Evolutionary conservation across 2,113 vertebrate species (phyloP).

Genomic region (Pardalotus punctatus): DNA sequence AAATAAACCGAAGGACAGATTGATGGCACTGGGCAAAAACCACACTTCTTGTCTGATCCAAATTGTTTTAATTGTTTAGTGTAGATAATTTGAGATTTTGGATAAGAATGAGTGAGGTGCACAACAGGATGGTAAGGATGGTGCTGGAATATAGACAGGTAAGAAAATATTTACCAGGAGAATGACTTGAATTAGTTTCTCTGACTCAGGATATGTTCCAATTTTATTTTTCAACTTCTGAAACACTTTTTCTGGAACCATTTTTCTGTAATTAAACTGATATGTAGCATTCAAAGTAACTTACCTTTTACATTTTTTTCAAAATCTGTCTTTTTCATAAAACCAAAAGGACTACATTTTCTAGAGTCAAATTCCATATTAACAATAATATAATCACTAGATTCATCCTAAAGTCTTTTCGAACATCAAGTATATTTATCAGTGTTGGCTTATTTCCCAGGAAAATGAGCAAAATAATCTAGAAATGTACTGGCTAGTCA

Average conservation of each 20-base stretch:
- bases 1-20: not conserved
- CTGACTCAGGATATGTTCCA: not conserved
- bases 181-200: not conserved
- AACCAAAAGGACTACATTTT: not conserved
- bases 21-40: not conserved
- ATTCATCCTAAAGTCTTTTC: slow-evolving; percentile 8
- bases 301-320: not conserved
- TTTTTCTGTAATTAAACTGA: not conserved
- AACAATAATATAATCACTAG: not conserved
- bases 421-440: slow-evolving; percentile 27
- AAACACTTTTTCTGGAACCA: not conserved
- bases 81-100: not conserved
- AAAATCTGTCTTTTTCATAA: not conserved
- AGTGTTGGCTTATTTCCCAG: slow-evolving; percentile 31
- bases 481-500: not conserved
- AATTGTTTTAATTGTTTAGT: not conserved
- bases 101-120: not conserved
- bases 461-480: slow-evolving; percentile 22
- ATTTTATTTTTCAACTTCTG: not conserved
- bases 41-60: not conserved
- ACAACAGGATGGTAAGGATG: not conserved
- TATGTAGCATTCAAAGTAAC: not conserved
- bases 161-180: not conserved
- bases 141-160: not conserved
- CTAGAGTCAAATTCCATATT: not conserved